Evolutionary conservation across 2,113 vertebrate genomes (phyloP), one percentile per base, ranked within the genome.

Genomic region (Aegotheles bennettii): DNA sequence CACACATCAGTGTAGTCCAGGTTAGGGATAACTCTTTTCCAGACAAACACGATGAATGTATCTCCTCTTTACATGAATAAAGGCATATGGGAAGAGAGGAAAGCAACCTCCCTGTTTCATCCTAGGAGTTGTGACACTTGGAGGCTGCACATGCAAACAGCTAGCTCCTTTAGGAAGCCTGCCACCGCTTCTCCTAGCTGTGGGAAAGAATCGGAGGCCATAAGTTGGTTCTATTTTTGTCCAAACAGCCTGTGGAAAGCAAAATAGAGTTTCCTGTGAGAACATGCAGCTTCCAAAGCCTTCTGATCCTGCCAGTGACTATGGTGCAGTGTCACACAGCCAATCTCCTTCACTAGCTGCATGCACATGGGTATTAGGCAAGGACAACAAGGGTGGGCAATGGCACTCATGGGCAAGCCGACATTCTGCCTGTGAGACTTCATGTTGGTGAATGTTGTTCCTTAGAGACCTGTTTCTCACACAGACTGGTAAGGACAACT

Each of bases 151-250:
- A 56, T 28, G 48, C 63, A 59, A 70, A 29, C 77, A 68, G 42
- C 63, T 43, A 80, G 43, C 43, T 94, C 73, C 65, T 89, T 53
- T 43, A 82, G 60, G 88, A 91, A 87, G 64, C 40, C 51, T 89
- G 75, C 16, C 0, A 0, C 87, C 81, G 48, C 51, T 82, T 94
- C 73, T 82, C n/a, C 57, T 48, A 31, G 56, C 50, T 75, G 43
- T 61, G 60, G 80, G 71, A 65, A 69, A 76, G 86, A 92, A 64
- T 9, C 4, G 2, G 43, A 91, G 87, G 87, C 77, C 48, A 4
- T 82, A 89, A 95, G 40, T 82, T 81, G 47, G 35, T 92, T 78
- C 89, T 91, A 42, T 79, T 95, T 96, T 87, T 87, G 81, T 75
- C 86, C 65, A 36, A 63, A 74, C 73, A 78, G 91, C 7, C 70